These are phyloP conservation scores for Anguilla marmorata DNA, from an alignment of 2,797 vertebrate species.

Conservation along the genomic window DNA sequence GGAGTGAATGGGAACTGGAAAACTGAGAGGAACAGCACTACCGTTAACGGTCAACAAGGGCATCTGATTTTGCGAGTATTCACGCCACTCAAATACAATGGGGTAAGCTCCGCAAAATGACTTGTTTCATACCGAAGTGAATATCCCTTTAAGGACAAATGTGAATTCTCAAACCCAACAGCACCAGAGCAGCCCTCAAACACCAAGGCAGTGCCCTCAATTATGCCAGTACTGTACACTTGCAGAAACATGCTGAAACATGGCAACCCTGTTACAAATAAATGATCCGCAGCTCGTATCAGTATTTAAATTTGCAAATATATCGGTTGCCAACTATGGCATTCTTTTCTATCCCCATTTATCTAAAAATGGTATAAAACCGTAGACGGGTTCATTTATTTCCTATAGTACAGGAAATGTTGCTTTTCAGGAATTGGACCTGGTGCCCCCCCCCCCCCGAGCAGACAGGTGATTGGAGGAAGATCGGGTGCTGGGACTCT, in stretches of 20 bases:
- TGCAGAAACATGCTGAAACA: background rate
- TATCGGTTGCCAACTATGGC: background rate
- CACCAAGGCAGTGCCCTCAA: background rate
- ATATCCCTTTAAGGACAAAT: background rate
- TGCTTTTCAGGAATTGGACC: background rate
- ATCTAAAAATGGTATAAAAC: background rate
- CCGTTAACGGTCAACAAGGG: no score
- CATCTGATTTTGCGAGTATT: no score
- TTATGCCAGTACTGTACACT: background rate
- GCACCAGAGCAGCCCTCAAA: background rate
- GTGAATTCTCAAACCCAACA: background rate
- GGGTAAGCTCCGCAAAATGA: no score
- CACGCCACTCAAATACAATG: no score
- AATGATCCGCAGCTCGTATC: background rate
- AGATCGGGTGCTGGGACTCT: background rate
- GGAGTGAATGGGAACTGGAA: no score
- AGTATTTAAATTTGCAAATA: background rate
- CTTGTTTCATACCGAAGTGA: no score
- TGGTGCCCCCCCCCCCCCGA: background rate
- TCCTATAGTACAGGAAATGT: background rate
- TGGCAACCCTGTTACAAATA: background rate
- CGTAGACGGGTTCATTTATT: background rate
- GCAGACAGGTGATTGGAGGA: slow-evolving; percentile 12
- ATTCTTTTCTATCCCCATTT: background rate
- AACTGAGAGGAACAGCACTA: no score